Percentiles rank a stretch among this genome's conserved stretches.
Conservation (phyloP, 1,140 invertebrate genomes). For the Magallana gigas region DNA sequence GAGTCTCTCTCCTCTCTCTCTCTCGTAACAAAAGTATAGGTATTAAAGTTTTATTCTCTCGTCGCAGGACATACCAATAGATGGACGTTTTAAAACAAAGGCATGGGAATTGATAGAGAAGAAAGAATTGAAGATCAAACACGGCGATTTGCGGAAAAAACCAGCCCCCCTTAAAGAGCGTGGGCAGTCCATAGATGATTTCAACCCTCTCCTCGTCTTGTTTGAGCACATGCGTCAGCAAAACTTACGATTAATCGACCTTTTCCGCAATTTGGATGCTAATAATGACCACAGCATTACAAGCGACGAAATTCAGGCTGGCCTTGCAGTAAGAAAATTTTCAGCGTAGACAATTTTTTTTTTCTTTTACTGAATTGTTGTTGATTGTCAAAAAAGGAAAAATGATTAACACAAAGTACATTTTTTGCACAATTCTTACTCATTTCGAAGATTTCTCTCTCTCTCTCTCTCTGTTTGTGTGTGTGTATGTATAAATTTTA, state of each 20-base stretch:
- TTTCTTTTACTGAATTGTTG: too few relatives aligned
- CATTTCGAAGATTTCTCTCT: background rate
- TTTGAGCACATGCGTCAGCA: constrained; percentile 71
- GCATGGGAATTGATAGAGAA: constrained; percentile 52
- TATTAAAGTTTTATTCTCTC: background rate
- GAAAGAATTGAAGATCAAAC: constrained; percentile 54
- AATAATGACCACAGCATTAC: constrained; percentile 58
- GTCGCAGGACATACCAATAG: constrained; percentile 64
- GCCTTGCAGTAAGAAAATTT: constrained; percentile 48
- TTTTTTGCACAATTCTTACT: background rate
- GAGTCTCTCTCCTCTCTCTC: too few relatives aligned
- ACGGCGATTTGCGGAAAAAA: constrained; percentile 59
- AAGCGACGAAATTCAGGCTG: constrained; percentile 63
- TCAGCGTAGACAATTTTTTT: too few relatives aligned
- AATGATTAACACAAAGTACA: background rate
- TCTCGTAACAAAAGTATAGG: too few relatives aligned
- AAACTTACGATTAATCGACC: constrained; percentile 63
- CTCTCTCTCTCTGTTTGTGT: too few relatives aligned
- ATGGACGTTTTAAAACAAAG: constrained; percentile 59
- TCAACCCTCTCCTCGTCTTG: constrained; percentile 62
- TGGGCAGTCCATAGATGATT: constrained; percentile 56
- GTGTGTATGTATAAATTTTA: background rate
- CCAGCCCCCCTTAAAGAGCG: constrained; percentile 37
- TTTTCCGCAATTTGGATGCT: constrained; percentile 63
- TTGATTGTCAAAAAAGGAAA: too few relatives aligned